These are phyloP conservation scores for Aleiodes sp. DNA, from an alignment of 1,140 invertebrate genomes.

Conservation along the genomic window DNA sequence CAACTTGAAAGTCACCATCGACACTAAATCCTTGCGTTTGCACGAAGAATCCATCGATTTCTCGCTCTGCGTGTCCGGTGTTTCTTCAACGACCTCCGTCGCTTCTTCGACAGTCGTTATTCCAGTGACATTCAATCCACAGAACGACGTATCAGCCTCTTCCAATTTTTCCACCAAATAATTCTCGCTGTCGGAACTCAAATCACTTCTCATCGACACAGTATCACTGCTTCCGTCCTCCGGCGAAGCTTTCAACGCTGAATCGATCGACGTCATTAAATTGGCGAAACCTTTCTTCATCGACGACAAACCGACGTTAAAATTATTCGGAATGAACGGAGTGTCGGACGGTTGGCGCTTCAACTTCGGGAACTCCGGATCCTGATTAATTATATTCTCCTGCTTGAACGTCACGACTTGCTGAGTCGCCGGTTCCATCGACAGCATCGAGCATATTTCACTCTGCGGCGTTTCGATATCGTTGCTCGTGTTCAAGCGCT, in stretches of 20 bases:
- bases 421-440: constrained; percentile 52
- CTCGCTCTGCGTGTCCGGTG: constrained; percentile 77
- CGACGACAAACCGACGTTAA: constrained; percentile 72
- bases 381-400: constrained; percentile 39
- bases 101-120: constrained; percentile 78
- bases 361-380: neutral
- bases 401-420: constrained; percentile 60
- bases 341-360: constrained; percentile 33
- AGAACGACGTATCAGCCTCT: constrained; percentile 71
- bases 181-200: constrained; percentile 84
- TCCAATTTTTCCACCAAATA: constrained; percentile 74
- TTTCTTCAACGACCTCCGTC: constrained; percentile 85
- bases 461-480: constrained; percentile 59
- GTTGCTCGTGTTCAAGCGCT: constrained; percentile 58
- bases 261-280: constrained; percentile 83
- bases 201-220: constrained; percentile 76
- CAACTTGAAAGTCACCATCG: constrained; percentile 82
- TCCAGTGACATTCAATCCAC: constrained; percentile 60
- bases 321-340: constrained; percentile 61
- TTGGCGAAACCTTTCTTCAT: constrained; percentile 83
- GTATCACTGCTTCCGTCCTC: constrained; percentile 77
- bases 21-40: constrained; percentile 80
- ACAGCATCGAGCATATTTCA: constrained; percentile 57
- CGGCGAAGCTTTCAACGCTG: constrained; percentile 75
- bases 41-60: constrained; percentile 82